These are phyloP conservation scores for Hoplias malabaricus DNA, from an alignment of 2,113 vertebrate species.

Conservation along the genomic window DNA sequence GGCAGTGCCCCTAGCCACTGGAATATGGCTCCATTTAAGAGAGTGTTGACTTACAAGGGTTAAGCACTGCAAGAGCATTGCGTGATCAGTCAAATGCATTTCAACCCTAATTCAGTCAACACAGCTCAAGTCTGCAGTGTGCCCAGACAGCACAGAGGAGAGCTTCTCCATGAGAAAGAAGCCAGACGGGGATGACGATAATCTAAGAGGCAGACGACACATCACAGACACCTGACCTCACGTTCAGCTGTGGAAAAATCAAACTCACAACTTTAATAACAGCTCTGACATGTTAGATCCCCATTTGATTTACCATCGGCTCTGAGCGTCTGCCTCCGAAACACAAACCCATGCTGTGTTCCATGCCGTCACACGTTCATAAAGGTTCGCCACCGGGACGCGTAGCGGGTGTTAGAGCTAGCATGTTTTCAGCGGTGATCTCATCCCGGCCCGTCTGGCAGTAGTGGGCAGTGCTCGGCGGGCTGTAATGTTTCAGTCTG, in stretches of 20 bases:
- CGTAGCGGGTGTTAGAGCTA: slow-evolving; percentile 19
- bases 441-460: slow-evolving; percentile 46
- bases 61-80: background rate
- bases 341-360: slow-evolving; percentile 17
- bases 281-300: slow-evolving; percentile 9
- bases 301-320: slow-evolving; percentile 8
- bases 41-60: too few species aligned
- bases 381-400: slow-evolving; percentile 28
- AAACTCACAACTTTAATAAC: slow-evolving; percentile 20
- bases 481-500: slow-evolving; percentile 52
- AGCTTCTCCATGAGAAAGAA: background rate
- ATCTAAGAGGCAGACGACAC: slow-evolving; percentile 5
- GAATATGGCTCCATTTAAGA: too few species aligned
- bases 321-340: slow-evolving; percentile 10
- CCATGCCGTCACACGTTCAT: slow-evolving; percentile 25
- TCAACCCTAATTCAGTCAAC: background rate
- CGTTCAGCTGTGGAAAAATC: slow-evolving; percentile 5
- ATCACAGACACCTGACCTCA: slow-evolving; percentile 17
- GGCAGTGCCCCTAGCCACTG: too few species aligned
- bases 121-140: background rate
- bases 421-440: slow-evolving; percentile 44
- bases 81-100: background rate
- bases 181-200: background rate
- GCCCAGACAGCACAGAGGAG: slow-evolving; percentile 6
- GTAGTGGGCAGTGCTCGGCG: slow-evolving; percentile 27